Evolutionary conservation across 2,888 invertebrate genomes (phyloP).

Genomic region (Pharmacophagus antenor): DNA sequence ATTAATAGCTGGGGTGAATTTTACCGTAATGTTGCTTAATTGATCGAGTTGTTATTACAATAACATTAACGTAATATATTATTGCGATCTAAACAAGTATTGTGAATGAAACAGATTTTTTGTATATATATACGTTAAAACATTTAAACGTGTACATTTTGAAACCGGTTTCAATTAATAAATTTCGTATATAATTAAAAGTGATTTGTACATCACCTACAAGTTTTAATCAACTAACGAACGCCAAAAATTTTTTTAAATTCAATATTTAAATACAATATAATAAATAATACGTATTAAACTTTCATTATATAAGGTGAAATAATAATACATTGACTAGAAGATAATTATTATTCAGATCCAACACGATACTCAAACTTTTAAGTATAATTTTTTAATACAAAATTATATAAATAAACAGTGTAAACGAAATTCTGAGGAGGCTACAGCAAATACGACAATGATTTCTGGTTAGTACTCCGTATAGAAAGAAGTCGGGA

Average conservation of each 20-base stretch:
- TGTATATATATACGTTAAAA: neutral
- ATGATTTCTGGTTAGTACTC: constrained; percentile 75
- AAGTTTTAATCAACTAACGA: neutral
- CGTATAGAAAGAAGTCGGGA: constrained; percentile 70
- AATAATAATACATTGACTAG: neutral
- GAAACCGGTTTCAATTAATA: neutral
- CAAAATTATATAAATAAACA: neutral
- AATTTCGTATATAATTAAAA: neutral
- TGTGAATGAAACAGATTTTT: neutral
- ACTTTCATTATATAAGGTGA: neutral
- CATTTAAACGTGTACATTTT: neutral
- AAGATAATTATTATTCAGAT: too few species aligned
- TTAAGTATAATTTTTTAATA: too few species aligned
- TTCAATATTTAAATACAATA: neutral
- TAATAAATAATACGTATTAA: neutral
- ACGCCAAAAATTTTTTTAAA: neutral
- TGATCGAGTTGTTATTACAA: constrained; percentile 68
- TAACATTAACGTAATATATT: constrained; percentile 56
- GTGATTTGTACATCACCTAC: neutral
- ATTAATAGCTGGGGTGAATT: constrained; percentile 70
- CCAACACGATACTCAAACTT: too few species aligned
- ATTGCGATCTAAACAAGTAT: constrained; percentile 35
- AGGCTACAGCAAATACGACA: constrained; percentile 77
- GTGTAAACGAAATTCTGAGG: constrained; percentile 48
- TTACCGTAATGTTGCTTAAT: constrained; percentile 72